A percentile compares a stretch with the other conserved stretches of the same genome.
Evolutionary conservation across 2,888 invertebrate species (phyloP).

Genomic region (Clivina fossor): DNA sequence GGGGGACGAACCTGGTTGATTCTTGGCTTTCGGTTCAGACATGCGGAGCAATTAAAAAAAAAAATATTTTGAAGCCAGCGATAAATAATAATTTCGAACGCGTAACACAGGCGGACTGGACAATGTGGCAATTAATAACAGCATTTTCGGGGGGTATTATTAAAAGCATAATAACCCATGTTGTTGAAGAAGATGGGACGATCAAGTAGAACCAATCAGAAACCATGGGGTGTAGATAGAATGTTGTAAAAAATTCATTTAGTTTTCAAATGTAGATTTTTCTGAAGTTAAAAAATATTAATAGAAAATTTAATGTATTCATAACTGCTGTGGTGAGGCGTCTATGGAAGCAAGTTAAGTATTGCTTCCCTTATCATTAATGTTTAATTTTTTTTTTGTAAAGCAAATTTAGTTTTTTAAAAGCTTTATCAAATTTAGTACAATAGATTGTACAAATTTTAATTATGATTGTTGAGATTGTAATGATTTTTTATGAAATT

Average conservation of each 20-base stretch:
- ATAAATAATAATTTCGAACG: conserved; percentile 27
- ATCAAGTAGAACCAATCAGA: conserved; percentile 29
- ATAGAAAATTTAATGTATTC: no score
- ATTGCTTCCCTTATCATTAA: no score
- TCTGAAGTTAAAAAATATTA: no score
- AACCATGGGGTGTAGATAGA: conserved; percentile 27
- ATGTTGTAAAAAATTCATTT: conserved; percentile 27
- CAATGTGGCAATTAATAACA: conserved; percentile 28
- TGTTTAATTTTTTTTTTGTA: no score
- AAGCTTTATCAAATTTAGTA: no score
- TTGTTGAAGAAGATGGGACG: no score
- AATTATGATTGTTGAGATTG: no score
- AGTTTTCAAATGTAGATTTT: conserved; percentile 25
- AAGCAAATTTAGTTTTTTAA: no score
- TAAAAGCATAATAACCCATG: conserved; percentile 31
- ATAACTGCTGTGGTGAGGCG: no score
- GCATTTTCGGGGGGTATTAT: conserved; percentile 31
- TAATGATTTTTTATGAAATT: no score
- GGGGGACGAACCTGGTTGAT: background rate
- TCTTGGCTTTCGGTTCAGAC: conserved; percentile 7
- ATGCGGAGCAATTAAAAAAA: conserved; percentile 28
- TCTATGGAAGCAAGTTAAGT: no score
- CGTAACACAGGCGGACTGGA: conserved; percentile 28
- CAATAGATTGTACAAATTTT: no score
- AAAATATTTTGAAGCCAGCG: conserved; percentile 23